Base-by-base conservation (phyloP, 2,888 invertebrate genomes). In the Galerucella calmariensis region DNA sequence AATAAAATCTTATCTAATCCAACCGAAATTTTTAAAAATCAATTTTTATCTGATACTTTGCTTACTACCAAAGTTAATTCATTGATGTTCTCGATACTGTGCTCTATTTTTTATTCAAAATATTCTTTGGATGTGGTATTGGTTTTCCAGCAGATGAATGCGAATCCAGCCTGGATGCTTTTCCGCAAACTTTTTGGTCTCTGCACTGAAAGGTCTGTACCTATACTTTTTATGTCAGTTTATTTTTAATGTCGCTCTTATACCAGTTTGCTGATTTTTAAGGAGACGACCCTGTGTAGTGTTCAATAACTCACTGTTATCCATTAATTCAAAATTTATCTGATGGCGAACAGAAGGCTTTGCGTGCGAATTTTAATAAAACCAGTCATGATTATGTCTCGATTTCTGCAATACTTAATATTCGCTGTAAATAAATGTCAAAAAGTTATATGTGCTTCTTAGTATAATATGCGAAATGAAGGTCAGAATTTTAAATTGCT, bases 281-380 rank as follows among this genome's bases (percentile, higher is more conserved):
- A n/a, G 2, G 41, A 62, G 62, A 65, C 63, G 63, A 16, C 44
- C 4, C 63, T 65, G 63, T 65, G 44, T 4, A 46, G 14, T 46
- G 63, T 75, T 75, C 75, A 73, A 75, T 75, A 75, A 73, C 75
- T 73, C 73, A 70, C 72, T 73, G 46, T 56, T 51, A 67, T 69
- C 66, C 75, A 75, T 75, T 73, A 67, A 73, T 70, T 70, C 73
- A 51, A 67, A 73, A 67, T 67, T 75, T 75, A 75, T 75, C 75
- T 75, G 75, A 75, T 75, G 69, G 69, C 58, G 67, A 73, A 73
- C 72, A 67, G 70, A 70, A 75, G 75, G 69, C 65, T 27, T 75
- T 53, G 75, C 73, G 75, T 75, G 75, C 72, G 65, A 75, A 67
- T 73, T 75, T 75, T 69, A 73, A 73, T 75, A 73, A 59, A 73